Evolutionary conservation across 1,140 invertebrate genomes (phyloP).

Genomic region (Eulimnadia texana): DNA sequence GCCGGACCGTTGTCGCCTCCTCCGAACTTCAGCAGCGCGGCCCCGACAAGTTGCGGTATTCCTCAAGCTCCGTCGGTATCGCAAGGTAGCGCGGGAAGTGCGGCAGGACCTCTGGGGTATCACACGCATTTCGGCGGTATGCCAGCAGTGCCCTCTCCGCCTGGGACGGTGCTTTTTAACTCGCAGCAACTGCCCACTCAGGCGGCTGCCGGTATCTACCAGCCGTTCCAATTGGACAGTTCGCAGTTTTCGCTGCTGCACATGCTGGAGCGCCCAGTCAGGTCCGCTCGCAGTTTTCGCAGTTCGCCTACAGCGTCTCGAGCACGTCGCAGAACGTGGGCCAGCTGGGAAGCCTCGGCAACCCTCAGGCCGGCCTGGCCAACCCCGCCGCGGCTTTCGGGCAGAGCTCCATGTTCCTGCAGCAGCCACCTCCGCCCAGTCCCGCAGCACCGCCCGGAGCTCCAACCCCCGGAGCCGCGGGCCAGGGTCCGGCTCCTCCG

Average conservation of each 20-base stretch:
- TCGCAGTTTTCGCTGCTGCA: conserved; percentile 23
- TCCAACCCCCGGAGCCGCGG: background rate
- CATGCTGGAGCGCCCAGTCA: conserved; percentile 32
- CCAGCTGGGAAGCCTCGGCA: conserved; percentile 18
- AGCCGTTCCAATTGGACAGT: conserved; percentile 48
- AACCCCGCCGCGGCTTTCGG: conserved; percentile 3
- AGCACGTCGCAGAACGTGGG: conserved; percentile 22
- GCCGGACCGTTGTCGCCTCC: conserved; percentile 67
- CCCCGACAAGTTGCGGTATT: conserved; percentile 20
- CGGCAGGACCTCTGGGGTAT: conserved; percentile 17
- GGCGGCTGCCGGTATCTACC: conserved; percentile 55
- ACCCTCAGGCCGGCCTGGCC: background rate
- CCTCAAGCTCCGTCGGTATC: conserved; percentile 17
- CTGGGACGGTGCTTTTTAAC: conserved; percentile 33
- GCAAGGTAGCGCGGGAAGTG: conserved; percentile 16
- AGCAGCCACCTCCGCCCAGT: conserved; percentile 38
- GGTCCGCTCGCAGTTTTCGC: conserved; percentile 43
- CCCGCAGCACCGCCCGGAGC: conserved; percentile 33
- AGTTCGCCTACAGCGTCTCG: conserved; percentile 43
- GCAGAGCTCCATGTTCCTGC: conserved; percentile 49
- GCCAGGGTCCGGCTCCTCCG: conserved; percentile 1
- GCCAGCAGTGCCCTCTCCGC: conserved; percentile 65
- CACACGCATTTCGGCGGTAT: conserved; percentile 50
- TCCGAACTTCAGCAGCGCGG: conserved; percentile 38
- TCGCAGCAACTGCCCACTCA: conserved; percentile 28